phyloP scores from a whole-genome alignment of 1,140 invertebrate species.

The Formica selysi region DNA sequence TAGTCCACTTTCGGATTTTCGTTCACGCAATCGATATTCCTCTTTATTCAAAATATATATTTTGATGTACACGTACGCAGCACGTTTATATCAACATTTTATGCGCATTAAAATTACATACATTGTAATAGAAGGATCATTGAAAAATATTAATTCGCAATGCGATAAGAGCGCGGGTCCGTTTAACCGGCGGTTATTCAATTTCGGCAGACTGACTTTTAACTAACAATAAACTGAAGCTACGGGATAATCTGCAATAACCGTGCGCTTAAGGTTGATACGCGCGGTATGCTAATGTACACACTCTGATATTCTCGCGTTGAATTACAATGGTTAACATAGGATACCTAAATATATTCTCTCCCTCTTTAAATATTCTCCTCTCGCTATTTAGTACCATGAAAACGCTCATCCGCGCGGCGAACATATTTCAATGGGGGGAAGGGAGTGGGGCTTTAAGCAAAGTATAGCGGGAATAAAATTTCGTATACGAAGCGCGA shows the following conservation, averaged over 20 bases:
- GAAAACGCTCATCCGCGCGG: slow-evolving; percentile 19
- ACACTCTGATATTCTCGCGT: slow-evolving; percentile 31
- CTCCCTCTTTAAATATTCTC: slow-evolving; percentile 31
- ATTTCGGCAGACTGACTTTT: background rate
- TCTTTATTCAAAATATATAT: background rate
- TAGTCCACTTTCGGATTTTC: background rate
- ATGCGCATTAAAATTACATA: background rate
- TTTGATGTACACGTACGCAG: background rate
- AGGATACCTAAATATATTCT: slow-evolving; percentile 38
- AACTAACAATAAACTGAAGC: background rate
- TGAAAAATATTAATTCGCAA: background rate
- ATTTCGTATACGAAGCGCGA: slow-evolving; percentile 38
- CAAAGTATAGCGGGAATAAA: slow-evolving; percentile 37
- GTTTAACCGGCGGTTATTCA: background rate
- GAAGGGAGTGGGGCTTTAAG: background rate
- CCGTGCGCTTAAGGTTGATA: background rate
- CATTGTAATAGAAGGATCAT: background rate
- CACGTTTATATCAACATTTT: too few species aligned
- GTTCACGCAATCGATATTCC: background rate
- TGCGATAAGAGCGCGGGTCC: background rate
- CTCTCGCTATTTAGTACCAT: slow-evolving; percentile 47
- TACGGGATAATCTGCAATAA: slow-evolving; percentile 1
- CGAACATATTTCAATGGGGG: slow-evolving; percentile 39
- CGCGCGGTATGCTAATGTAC: slow-evolving; percentile 26
- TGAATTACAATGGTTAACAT: slow-evolving; percentile 51